These are phyloP conservation scores for Diachasmimorpha longicaudata DNA, from an alignment of 1,140 invertebrate genomes.

Conservation along the genomic window DNA sequence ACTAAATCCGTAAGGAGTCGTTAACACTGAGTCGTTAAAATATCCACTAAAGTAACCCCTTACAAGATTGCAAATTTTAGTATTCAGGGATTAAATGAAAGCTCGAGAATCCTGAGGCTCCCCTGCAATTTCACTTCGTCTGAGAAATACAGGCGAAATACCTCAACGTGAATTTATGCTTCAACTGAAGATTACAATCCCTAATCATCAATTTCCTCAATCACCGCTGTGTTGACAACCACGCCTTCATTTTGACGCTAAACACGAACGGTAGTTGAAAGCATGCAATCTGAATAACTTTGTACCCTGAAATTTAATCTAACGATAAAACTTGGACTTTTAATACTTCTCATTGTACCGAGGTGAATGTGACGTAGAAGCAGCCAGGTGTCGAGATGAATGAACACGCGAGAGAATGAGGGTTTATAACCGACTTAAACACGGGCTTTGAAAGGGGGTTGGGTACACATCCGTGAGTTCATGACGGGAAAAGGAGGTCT, in stretches of 20 bases:
- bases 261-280: background rate
- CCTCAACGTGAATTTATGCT: background rate
- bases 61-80: no score
- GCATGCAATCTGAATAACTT: background rate
- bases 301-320: background rate
- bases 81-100: no score
- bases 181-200: background rate
- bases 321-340: background rate
- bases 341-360: background rate
- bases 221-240: background rate
- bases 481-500: slow-evolving; percentile 11
- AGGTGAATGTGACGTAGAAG: background rate
- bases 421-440: background rate
- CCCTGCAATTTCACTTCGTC: no score
- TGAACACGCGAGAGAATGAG: background rate
- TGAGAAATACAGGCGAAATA: no score
- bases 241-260: no score
- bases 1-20: no score
- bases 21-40: no score
- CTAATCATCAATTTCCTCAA: background rate
- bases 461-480: background rate
- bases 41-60: no score
- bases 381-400: background rate
- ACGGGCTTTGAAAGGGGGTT: background rate
- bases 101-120: no score